Conservation (phyloP, 2,113 vertebrate species). For the Odocoileus virginianus region DNA sequence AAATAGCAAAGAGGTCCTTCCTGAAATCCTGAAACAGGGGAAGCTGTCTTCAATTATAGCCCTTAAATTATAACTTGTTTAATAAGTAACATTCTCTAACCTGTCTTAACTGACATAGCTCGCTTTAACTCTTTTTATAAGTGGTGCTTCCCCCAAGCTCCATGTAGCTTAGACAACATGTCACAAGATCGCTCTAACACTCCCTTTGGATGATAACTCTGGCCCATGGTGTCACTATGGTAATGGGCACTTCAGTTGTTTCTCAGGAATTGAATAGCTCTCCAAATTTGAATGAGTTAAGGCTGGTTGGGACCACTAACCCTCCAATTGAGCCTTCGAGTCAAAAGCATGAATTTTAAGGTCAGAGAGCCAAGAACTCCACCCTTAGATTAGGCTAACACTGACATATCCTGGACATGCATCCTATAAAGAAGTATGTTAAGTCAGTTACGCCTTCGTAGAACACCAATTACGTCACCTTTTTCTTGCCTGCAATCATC, state of each 20-base stretch:
- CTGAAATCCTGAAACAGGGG: not conserved
- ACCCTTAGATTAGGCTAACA: not conserved
- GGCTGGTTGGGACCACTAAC: not conserved
- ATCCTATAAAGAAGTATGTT: not conserved
- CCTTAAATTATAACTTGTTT: not conserved
- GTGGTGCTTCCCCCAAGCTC: not conserved
- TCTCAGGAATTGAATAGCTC: not conserved
- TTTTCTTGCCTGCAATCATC: not conserved
- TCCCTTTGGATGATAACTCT: not conserved
- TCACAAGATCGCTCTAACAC: not conserved
- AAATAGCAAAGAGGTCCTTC: not conserved
- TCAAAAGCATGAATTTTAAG: not conserved
- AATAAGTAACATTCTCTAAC: not conserved
- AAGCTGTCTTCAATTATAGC: not conserved
- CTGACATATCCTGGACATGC: not conserved
- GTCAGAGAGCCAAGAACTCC: not conserved
- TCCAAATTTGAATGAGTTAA: not conserved
- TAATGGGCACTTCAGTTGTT: not conserved
- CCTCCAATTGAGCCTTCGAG: not conserved
- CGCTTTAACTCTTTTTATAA: not conserved
- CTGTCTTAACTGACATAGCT: not conserved
- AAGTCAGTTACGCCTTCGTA: not conserved
- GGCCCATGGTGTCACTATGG: fast-evolving
- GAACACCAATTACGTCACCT: not conserved
- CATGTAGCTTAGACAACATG: not conserved